Evolutionary conservation across 2,888 invertebrate species (phyloP), one percentile per base, ranked within the genome.

Genomic region (Himalopsyche kuldschensis): DNA sequence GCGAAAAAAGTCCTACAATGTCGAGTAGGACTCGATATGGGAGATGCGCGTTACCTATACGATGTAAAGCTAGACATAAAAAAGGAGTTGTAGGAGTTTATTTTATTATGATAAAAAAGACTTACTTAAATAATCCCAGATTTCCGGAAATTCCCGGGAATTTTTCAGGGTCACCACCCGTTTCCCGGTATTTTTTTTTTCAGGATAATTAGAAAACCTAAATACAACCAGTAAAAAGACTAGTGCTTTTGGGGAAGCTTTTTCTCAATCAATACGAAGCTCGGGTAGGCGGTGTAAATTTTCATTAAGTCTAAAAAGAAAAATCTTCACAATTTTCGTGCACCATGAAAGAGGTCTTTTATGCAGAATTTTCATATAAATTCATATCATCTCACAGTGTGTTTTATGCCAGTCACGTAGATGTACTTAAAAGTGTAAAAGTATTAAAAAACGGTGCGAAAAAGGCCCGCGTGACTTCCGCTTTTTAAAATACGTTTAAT

Each of bases 351-450:
- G 1, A 55, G 24, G 20, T 0, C 24, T 8, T 55, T 55, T 24
- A 24, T 55, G 55, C 55, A 55, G 24, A 55, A 20, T 55, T 55
- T 55, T 55, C 55, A 55, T 55, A 55, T 55, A 55, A 55, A 55
- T 55, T 55, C 55, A 55, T 55, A n/a, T 55, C 55, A 55, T 24
- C n/a, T 55, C 10, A 15, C 20, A 24, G 20, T 20, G 55, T 55
- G 10, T 20, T 55, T 20, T 46, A 76, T 80, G 46, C 75, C 24
- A 24, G 75, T 48, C 80, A 48, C 80, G 75, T 80, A 31, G 6
- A 75, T 11, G 46, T n/a, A 80, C 80, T 80, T 80, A 80, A 75
- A 48, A 75, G 46, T 17, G 17, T 35, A 31, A 75, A 46, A 32
- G 20, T 32, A 31, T 75, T 47, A 46, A 75, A 20, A 80, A 80